Evolutionary conservation across 2,888 invertebrate species (phyloP).

Genomic region (Andrena flavipes): DNA sequence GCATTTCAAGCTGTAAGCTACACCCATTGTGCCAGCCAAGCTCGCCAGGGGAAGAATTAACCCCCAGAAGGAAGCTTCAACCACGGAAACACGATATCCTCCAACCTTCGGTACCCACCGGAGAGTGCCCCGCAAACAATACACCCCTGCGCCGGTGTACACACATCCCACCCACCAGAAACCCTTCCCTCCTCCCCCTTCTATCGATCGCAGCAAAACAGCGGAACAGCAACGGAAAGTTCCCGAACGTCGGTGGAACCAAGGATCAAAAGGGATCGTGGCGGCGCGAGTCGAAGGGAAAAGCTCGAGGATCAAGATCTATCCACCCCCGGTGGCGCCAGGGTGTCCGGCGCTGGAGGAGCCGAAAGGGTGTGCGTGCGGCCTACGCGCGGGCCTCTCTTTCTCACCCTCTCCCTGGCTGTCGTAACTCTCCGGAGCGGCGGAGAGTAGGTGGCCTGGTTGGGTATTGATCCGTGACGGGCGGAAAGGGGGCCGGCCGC

Average conservation of each 20-base stretch:
- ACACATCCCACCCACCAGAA: too few relatives aligned
- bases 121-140: too few relatives aligned
- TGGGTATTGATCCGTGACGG: conserved; percentile 83
- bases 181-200: too few relatives aligned
- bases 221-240: neutral
- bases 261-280: neutral
- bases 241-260: too few relatives aligned
- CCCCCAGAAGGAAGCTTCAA: too few relatives aligned
- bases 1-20: too few relatives aligned
- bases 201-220: neutral
- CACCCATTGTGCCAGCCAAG: too few relatives aligned
- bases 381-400: neutral
- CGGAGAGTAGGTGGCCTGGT: conserved; percentile 80
- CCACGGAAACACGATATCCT: too few relatives aligned
- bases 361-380: neutral
- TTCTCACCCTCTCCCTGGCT: conserved; percentile 12
- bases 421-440: conserved; percentile 37
- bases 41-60: too few relatives aligned
- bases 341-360: neutral
- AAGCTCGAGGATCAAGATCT: conserved; percentile 2
- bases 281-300: neutral
- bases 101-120: too few relatives aligned
- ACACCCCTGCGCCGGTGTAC: too few relatives aligned
- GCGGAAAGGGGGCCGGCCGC: conserved; percentile 52
- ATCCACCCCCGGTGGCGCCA: conserved; percentile 21